A percentile compares a stretch with the other conserved stretches of the same genome.
phyloP scores from a whole-genome alignment of 2,888 invertebrate genomes.

The Ligdia adustata region DNA sequence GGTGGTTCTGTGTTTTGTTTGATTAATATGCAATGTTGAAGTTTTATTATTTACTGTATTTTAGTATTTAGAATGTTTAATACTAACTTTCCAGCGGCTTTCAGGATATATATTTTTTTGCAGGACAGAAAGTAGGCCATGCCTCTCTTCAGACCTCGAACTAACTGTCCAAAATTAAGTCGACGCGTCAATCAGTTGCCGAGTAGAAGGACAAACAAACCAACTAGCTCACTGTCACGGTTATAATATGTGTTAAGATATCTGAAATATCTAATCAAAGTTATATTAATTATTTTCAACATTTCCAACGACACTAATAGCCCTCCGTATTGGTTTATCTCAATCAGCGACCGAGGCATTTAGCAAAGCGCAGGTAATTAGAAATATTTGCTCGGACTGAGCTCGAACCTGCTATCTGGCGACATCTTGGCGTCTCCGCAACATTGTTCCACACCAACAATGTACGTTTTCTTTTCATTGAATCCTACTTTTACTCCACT shows the following conservation, averaged over 20 bases:
- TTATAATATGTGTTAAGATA: background rate
- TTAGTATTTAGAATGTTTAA: background rate
- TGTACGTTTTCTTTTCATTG: no score
- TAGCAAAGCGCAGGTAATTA: constrained; percentile 63
- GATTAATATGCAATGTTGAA: background rate
- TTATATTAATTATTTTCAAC: no score
- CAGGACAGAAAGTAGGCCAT: background rate
- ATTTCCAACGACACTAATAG: constrained; percentile 8
- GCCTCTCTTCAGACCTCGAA: background rate
- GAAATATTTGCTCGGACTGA: constrained; percentile 61
- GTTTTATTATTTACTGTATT: background rate
- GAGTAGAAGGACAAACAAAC: no score
- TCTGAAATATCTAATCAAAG: constrained; percentile 3
- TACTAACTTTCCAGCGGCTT: background rate
- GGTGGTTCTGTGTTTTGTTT: background rate
- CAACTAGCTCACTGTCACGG: background rate
- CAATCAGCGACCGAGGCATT: constrained; percentile 7
- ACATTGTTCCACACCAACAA: no score
- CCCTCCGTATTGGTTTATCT: constrained; percentile 6
- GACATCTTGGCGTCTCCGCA: constrained; percentile 65
- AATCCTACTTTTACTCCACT: no score
- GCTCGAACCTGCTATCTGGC: constrained; percentile 63
- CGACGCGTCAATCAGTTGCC: no score
- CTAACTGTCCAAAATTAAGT: no score
- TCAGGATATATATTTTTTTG: background rate